phyloP scores from a whole-genome alignment of 37 sponge, comb jelly and placozoan genomes.

The Oscarella lobularis region DNA sequence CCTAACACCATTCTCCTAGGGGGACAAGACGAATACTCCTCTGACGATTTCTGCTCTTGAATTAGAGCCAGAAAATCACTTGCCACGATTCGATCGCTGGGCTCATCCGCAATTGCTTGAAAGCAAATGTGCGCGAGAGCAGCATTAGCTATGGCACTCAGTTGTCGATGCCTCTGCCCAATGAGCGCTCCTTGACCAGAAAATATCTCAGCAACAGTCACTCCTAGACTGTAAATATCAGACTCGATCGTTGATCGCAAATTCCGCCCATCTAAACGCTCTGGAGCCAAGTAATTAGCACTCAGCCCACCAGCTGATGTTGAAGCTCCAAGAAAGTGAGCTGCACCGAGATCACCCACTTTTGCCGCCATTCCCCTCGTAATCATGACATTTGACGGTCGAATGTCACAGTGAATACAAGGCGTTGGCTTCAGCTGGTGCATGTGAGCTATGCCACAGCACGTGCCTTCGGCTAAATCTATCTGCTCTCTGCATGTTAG shows the following conservation, averaged over 20 bases:
- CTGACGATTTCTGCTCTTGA: not conserved
- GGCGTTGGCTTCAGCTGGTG: not conserved
- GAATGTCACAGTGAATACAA: not conserved
- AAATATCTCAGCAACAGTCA: not conserved
- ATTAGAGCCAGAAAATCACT: not conserved
- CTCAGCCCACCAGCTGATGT: not conserved
- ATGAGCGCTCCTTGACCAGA: not conserved
- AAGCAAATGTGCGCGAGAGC: not conserved
- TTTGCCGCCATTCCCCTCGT: not conserved
- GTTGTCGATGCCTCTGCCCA: not conserved
- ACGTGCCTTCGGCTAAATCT: not conserved
- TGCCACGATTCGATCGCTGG: not conserved
- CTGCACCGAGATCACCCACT: constrained; percentile 2
- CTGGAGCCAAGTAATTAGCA: not conserved
- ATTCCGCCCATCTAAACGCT: not conserved
- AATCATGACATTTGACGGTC: not conserved
- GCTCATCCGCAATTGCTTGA: not conserved
- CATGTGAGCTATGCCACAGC: not conserved
- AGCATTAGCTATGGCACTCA: too few relatives aligned
- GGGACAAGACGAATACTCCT: not conserved
- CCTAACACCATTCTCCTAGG: not conserved
- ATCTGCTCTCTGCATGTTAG: not conserved
- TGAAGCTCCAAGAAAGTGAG: not conserved
- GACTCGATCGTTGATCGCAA: not conserved
- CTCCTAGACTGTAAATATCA: not conserved